These are phyloP conservation scores for Dinoponera quadriceps DNA, from an alignment of 1,140 invertebrate species.

Conservation along the genomic window DNA sequence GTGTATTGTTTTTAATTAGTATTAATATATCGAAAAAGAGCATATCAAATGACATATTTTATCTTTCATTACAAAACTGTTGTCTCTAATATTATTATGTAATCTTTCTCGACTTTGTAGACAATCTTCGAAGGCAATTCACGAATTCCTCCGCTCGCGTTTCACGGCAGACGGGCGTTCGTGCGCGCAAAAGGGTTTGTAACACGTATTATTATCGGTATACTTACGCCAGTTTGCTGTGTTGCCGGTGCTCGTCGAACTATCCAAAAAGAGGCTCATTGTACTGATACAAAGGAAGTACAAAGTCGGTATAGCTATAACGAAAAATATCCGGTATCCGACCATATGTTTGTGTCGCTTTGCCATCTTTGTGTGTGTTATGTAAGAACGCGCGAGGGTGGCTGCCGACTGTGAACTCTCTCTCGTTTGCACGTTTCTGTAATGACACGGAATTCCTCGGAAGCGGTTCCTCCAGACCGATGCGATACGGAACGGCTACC, in stretches of 20 bases:
- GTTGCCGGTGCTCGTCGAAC: neutral
- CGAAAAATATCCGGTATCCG: constrained; percentile 77
- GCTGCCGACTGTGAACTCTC: no score
- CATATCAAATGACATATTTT: no score
- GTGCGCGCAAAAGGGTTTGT: no score
- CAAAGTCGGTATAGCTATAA: constrained; percentile 77
- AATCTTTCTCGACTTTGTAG: no score
- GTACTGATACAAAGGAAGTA: constrained; percentile 76
- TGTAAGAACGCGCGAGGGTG: constrained; percentile 11
- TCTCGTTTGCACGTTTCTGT: neutral
- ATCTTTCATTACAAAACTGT: no score
- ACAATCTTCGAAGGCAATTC: no score
- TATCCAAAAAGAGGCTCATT: constrained; percentile 63
- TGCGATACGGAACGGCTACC: constrained; percentile 27
- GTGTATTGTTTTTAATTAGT: no score
- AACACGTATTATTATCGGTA: neutral
- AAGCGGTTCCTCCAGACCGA: neutral
- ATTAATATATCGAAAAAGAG: no score
- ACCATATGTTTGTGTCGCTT: constrained; percentile 75
- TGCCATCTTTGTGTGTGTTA: constrained; percentile 71
- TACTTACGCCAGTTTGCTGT: constrained; percentile 70
- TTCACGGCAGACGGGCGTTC: no score
- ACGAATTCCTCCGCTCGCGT: no score
- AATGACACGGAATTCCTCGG: neutral
- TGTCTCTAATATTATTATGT: no score